A percentile compares a stretch with the other conserved stretches of the same genome.
phyloP scores from a whole-genome alignment of 2,888 invertebrate genomes.

The Dichetophora obliterata region DNA sequence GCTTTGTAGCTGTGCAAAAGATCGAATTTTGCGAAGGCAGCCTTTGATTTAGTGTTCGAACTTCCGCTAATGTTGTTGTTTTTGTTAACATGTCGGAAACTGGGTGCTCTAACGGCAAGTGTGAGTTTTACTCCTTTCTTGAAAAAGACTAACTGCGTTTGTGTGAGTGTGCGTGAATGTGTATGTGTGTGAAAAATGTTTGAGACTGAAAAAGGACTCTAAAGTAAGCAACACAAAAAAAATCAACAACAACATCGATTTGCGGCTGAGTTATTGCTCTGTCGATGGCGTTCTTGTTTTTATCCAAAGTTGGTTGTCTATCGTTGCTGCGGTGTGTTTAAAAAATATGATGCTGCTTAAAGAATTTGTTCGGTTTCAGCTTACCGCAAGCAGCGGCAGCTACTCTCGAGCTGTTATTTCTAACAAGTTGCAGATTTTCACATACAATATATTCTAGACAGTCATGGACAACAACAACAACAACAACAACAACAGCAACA shows the following conservation, averaged over 20 bases:
- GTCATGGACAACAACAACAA: conserved; percentile 4
- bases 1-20: conserved; percentile 41
- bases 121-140: not conserved
- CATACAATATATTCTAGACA: conserved; percentile 12
- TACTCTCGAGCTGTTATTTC: conserved; percentile 14
- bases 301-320: not conserved
- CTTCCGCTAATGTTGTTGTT: conserved; percentile 36
- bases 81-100: conserved; percentile 11
- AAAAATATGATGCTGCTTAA: conserved; percentile 36
- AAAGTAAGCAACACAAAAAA: conserved; percentile 33
- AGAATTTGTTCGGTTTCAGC: not conserved
- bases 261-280: conserved; percentile 46
- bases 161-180: not conserved
- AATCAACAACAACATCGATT: conserved; percentile 41
- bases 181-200: conserved; percentile 1
- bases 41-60: conserved; percentile 46
- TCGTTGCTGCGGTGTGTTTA: conserved; percentile 5
- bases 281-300: conserved; percentile 19
- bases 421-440: conserved; percentile 34
- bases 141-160: not conserved
- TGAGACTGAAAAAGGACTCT: conserved; percentile 23
- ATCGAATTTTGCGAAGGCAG: conserved; percentile 46
- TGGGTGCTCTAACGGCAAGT: not conserved
- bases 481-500: conserved; percentile 17
- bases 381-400: conserved; percentile 6